A percentile compares a stretch with the other conserved stretches of the same genome.
Evolutionary conservation across 2,113 vertebrate species (phyloP).

Genomic region (Malurus alboscapulatus): DNA sequence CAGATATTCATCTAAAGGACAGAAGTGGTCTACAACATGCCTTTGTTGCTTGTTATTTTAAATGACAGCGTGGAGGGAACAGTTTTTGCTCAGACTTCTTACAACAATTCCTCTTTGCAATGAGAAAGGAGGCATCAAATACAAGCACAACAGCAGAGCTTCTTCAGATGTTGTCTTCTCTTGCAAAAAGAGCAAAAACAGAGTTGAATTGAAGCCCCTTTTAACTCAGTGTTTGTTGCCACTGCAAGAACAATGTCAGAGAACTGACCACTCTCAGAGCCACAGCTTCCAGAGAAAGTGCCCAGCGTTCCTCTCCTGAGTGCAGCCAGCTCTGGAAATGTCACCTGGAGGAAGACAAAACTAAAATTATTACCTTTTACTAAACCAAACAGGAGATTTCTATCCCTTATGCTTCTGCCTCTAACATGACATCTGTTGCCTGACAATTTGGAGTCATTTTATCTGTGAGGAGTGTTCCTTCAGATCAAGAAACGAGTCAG

Average conservation of each 20-base stretch:
- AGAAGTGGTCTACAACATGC: neutral
- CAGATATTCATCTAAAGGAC: neutral
- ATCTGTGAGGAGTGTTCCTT: neutral
- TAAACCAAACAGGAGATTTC: neutral
- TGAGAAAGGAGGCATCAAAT: neutral
- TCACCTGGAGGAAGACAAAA: neutral
- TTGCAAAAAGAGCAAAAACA: neutral
- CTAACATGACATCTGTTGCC: neutral
- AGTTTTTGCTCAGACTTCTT: neutral
- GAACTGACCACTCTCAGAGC: neutral
- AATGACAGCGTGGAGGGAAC: neutral
- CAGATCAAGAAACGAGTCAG: neutral
- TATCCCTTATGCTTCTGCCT: neutral
- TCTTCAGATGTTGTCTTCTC: neutral
- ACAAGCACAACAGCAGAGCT: neutral
- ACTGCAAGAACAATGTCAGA: neutral
- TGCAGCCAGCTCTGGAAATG: neutral
- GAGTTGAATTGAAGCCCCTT: neutral
- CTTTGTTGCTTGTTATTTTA: neutral
- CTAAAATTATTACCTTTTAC: neutral
- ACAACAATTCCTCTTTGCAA: neutral
- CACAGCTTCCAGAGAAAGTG: neutral
- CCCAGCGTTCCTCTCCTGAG: neutral
- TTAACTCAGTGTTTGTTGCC: neutral
- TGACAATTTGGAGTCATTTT: constrained; percentile 1